phyloP scores from a whole-genome alignment of 2,888 invertebrate genomes.

The Rhingia rostrata region DNA sequence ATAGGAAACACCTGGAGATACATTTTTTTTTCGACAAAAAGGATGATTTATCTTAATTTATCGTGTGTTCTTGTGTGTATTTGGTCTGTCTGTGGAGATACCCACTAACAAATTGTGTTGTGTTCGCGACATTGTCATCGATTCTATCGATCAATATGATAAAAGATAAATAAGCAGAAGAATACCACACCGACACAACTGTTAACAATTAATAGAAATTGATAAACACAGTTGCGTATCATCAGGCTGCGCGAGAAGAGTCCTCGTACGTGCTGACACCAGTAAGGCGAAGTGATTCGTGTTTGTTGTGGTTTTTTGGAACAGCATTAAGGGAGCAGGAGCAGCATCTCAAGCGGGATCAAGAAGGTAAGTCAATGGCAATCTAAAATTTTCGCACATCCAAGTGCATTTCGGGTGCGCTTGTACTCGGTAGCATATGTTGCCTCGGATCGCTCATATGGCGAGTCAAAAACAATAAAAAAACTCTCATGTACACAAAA shows the following conservation, averaged over 20 bases:
- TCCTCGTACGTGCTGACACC: no score
- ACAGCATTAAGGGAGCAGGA: not conserved
- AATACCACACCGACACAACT: not conserved
- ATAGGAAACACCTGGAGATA: not conserved
- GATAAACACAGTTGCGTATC: not conserved
- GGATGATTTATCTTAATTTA: slow-evolving; percentile 12
- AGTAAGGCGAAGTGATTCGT: not conserved
- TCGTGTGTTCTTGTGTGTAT: slow-evolving; percentile 1
- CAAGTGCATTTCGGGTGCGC: not conserved
- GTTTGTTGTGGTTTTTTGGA: not conserved
- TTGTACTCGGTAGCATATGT: slow-evolving; percentile 29
- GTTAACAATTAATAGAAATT: not conserved
- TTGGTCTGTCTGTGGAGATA: slow-evolving; percentile 4
- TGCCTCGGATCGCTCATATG: not conserved
- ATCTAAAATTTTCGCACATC: not conserved
- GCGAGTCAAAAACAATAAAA: not conserved
- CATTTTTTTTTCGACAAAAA: slow-evolving; percentile 5
- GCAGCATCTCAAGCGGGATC: slow-evolving; percentile 1
- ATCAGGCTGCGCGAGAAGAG: no score
- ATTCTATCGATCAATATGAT: slow-evolving; percentile 38
- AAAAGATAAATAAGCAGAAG: slow-evolving; percentile 26
- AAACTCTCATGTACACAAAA: not conserved
- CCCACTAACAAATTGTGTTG: not conserved
- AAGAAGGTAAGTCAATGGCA: slow-evolving; percentile 28
- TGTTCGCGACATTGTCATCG: not conserved